These are phyloP conservation scores for Caenorhabditis becei DNA, from an alignment of 2,888 invertebrate genomes.

Conservation along the genomic window DNA sequence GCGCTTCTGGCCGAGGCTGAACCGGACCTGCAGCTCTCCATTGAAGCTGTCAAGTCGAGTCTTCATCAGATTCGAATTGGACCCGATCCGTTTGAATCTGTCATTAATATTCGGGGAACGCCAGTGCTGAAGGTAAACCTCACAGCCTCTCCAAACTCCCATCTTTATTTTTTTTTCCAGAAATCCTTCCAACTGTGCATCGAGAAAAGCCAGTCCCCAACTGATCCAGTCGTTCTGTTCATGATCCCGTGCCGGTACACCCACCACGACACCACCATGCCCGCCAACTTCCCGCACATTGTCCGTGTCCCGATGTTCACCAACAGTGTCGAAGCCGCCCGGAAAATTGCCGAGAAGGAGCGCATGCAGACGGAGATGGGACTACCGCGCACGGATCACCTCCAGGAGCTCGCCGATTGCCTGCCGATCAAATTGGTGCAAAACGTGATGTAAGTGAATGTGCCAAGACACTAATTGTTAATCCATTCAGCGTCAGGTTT, in stretches of 20 bases:
- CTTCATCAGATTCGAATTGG: slow-evolving; percentile 39
- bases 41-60: slow-evolving; percentile 14
- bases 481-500: slow-evolving; percentile 25
- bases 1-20: slow-evolving; percentile 18
- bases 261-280: slow-evolving; percentile 43
- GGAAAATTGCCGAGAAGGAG: slow-evolving; percentile 14
- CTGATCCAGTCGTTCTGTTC: slow-evolving; percentile 25
- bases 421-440: slow-evolving; percentile 12
- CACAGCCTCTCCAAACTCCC: background rate
- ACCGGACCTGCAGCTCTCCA: background rate
- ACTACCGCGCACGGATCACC: slow-evolving; percentile 7
- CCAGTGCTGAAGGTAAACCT: background rate
- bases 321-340: background rate
- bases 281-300: slow-evolving; percentile 36
- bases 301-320: slow-evolving; percentile 48
- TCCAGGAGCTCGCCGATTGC: slow-evolving; percentile 11
- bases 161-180: slow-evolving; percentile 8
- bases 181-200: slow-evolving; percentile 25
- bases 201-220: background rate
- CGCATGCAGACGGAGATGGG: background rate
- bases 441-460: slow-evolving; percentile 14
- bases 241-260: slow-evolving; percentile 44
- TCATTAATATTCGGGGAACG: background rate
- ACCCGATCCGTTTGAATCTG: background rate
- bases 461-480: too few species aligned